Base-by-base conservation (phyloP, 2,797 vertebrate genomes). In the Danio kyathit region DNA sequence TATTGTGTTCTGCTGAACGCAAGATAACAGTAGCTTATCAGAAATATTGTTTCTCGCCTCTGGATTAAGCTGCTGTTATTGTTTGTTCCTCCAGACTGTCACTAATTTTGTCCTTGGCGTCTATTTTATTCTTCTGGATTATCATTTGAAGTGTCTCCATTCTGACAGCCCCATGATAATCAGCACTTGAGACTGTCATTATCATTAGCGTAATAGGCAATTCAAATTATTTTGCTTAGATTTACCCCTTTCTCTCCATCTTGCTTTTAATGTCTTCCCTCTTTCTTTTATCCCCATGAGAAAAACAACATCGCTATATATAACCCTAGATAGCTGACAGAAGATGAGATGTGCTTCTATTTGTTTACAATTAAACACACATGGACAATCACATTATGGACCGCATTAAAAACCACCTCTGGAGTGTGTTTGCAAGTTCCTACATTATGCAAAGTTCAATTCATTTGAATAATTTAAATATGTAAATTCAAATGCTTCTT, bases 131-230 rank as follows among this genome's bases (percentile, higher is more conserved):
- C 16, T 44, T 51, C 13, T 70, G 43, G 51, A 75, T 57, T 69
- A 43, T 59, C 29, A 79, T 71, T 79, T 76, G 76, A 69, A 29
- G 12, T 69, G 29, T 67, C 48, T 71, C 46, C 40, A 41, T 60
- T 61, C 44, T 79, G 8, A 61, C 69, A 77, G 40, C 66, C 3
- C 48, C 60, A 41, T 13, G 21, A 52, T 48, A 82, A 82, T 76
- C 63, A 49, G 72, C 60, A 71, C 57, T 67, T 40, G n/a, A 52
- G 29, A 49, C 51, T 41, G 74, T 71, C 51, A 77, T 82, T 43
- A 73, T 77, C 67, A 76, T 77, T 57, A 82, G 49, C 13, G 60
- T 71, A 73, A 82, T 57, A 57, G 60, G 43, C 59, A 49, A 72
- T 73, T 66, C 16, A 64, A 66, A 82, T n/a, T 21, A 74, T 66